These are phyloP conservation scores for Caenorhabditis sp. DNA, from an alignment of 2,888 invertebrate species.

Conservation along the genomic window DNA sequence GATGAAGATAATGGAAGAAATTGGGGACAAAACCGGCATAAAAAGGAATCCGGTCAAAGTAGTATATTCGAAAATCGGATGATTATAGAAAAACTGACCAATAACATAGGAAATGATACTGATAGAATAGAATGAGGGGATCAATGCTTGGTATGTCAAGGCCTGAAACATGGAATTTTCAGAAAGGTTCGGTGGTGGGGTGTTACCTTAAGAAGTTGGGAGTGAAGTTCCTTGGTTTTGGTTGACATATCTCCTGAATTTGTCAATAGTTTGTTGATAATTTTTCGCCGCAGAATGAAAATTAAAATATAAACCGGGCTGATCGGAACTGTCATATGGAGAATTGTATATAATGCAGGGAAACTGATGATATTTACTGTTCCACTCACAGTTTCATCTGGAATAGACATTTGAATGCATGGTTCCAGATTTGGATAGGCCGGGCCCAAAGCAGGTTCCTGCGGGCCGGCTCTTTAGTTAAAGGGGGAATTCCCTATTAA, in stretches of 20 bases:
- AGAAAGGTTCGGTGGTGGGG: neutral
- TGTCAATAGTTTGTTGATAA: slow-evolving; percentile 12
- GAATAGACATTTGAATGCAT: too few relatives aligned
- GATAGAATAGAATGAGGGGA: slow-evolving; percentile 15
- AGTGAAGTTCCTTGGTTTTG: slow-evolving; percentile 16
- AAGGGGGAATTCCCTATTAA: too few relatives aligned
- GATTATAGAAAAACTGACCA: slow-evolving; percentile 14
- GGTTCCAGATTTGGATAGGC: too few relatives aligned
- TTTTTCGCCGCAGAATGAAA: slow-evolving; percentile 11
- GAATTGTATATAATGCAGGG: slow-evolving; percentile 21
- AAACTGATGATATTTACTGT: slow-evolving; percentile 13
- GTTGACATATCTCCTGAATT: slow-evolving; percentile 6
- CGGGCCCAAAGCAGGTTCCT: too few relatives aligned
- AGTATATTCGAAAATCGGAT: slow-evolving; percentile 23
- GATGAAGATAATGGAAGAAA: slow-evolving; percentile 16
- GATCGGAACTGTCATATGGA: slow-evolving; percentile 22
- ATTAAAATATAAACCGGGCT: slow-evolving; percentile 18
- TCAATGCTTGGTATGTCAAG: slow-evolving; percentile 22
- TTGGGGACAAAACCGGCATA: slow-evolving; percentile 22
- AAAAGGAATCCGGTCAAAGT: slow-evolving; percentile 16
- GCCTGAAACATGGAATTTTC: neutral
- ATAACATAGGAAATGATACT: slow-evolving; percentile 13
- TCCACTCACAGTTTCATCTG: slow-evolving; percentile 15
- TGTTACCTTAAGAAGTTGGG: slow-evolving; percentile 8
- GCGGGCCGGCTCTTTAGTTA: too few relatives aligned